Evolutionary conservation across 2,888 invertebrate genomes (phyloP).

Genomic region (Lycophotia porphyrea): DNA sequence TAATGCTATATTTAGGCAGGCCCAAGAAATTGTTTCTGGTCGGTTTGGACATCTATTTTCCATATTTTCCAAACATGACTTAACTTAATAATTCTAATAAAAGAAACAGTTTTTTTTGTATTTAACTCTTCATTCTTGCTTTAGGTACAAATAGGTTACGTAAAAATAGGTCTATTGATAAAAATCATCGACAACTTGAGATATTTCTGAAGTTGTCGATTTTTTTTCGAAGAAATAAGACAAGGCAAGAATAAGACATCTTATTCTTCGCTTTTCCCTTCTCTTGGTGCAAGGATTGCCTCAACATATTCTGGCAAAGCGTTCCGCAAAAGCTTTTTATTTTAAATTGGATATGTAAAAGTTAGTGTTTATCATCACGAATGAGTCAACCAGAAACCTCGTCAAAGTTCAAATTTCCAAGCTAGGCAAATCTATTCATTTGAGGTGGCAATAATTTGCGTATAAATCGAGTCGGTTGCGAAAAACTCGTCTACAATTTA

Average conservation of each 20-base stretch:
- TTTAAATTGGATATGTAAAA: not conserved
- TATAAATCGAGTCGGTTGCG: conserved; percentile 71
- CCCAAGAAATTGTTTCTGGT: conserved; percentile 10
- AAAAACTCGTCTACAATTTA: conserved; percentile 72
- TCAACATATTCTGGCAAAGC: not conserved
- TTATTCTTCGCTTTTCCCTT: not conserved
- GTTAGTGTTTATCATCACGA: not conserved
- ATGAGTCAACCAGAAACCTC: conserved; percentile 26
- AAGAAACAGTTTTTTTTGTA: not conserved
- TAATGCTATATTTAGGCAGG: conserved; percentile 35
- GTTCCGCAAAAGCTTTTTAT: not conserved
- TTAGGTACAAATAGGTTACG: no score
- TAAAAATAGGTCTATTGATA: not conserved
- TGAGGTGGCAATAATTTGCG: conserved; percentile 73
- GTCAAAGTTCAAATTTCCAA: conserved; percentile 37
- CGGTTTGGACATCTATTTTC: conserved; percentile 11
- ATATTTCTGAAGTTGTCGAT: no score
- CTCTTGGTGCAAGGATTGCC: not conserved
- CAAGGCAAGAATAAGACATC: no score
- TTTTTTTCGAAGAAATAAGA: no score
- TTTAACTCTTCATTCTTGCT: not conserved
- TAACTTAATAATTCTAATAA: not conserved
- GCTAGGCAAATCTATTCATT: conserved; percentile 67
- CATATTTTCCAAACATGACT: no score
- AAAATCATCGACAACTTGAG: not conserved